phyloP scores from a whole-genome alignment of 2,113 vertebrate genomes.

The Diglossa brunneiventris region DNA sequence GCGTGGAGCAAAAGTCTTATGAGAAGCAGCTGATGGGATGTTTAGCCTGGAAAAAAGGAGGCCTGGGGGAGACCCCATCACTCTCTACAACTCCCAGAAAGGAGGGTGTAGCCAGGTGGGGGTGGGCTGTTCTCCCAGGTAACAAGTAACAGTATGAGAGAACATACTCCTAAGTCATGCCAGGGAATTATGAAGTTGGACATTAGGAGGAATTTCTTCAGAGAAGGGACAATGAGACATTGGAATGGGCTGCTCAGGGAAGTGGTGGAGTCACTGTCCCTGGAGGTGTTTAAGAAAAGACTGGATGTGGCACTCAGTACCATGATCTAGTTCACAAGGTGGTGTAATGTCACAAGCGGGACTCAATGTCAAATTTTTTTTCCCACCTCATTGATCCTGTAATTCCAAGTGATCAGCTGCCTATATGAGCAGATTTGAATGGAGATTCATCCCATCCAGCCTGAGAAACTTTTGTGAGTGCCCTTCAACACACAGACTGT shows the following conservation, averaged over 20 bases:
- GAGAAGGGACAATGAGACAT: background rate
- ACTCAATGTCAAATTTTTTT: background rate
- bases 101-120: background rate
- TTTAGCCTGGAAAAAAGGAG: background rate
- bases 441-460: background rate
- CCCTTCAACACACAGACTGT: background rate
- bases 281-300: background rate
- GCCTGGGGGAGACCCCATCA: background rate
- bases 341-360: background rate
- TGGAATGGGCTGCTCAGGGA: background rate
- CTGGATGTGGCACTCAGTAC: background rate
- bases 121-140: background rate
- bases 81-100: background rate
- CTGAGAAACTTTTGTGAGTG: background rate
- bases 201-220: background rate
- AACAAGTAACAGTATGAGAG: background rate
- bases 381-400: background rate
- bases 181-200: too few relatives aligned
- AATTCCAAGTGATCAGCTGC: background rate
- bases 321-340: too few relatives aligned
- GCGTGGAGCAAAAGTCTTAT: background rate
- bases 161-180: background rate
- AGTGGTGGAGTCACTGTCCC: rapidly evolving
- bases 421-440: background rate
- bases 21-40: background rate